These are phyloP conservation scores for Sinhomidia bicolor DNA, from an alignment of 2,888 invertebrate species.

Conservation along the genomic window DNA sequence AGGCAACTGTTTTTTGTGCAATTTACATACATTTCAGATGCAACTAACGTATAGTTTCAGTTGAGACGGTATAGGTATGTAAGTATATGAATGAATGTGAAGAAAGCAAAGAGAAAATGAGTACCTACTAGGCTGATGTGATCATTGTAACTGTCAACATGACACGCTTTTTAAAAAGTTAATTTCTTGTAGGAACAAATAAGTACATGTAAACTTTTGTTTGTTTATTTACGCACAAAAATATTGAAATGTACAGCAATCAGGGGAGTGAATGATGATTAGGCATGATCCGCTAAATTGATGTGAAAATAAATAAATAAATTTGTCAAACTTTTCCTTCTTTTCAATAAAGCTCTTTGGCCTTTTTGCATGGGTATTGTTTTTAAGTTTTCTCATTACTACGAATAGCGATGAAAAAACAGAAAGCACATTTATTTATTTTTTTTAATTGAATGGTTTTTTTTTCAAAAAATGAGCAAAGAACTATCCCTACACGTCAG, in stretches of 20 bases:
- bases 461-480: too few relatives aligned
- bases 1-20: not conserved
- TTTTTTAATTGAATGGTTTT: too few relatives aligned
- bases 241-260: not conserved
- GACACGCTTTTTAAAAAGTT: not conserved
- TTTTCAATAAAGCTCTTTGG: not conserved
- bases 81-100: not conserved
- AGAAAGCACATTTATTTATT: too few relatives aligned
- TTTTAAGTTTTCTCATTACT: not conserved
- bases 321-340: slow-evolving; percentile 14
- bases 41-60: too few relatives aligned
- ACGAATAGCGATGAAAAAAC: not conserved
- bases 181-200: not conserved
- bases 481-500: too few relatives aligned
- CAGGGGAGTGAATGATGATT: not conserved
- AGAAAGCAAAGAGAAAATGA: slow-evolving; percentile 10
- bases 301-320: not conserved
- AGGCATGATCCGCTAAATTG: not conserved
- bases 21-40: not conserved
- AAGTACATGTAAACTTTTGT: not conserved
- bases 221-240: too few relatives aligned
- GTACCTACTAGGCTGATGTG: not conserved
- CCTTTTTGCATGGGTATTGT: not conserved
- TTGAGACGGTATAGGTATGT: too few relatives aligned
- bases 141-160: not conserved